phyloP scores from a whole-genome alignment of 2,797 vertebrate species.

The Sebastes flavidus region DNA sequence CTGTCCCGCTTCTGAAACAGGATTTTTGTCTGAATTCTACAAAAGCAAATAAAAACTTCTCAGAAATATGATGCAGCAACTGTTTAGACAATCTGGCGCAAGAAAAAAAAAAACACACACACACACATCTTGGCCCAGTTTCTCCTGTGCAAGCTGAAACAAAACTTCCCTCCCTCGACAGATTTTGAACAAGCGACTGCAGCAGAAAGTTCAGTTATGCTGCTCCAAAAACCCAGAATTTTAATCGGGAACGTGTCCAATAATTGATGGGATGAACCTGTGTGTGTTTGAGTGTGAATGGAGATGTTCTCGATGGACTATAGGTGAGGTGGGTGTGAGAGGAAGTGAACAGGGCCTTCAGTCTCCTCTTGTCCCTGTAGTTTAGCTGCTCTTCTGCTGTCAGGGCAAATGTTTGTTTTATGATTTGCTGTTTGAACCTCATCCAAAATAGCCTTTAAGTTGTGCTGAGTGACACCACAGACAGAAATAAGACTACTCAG shows the following conservation, averaged over 20 bases:
- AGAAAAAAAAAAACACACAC: background rate
- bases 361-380: background rate
- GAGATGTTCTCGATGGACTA: background rate
- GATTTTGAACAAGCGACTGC: background rate
- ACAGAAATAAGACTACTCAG: background rate
- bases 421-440: slow-evolving; percentile 24
- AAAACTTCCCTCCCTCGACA: background rate
- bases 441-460: slow-evolving; percentile 13
- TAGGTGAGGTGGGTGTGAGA: background rate
- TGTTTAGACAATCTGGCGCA: slow-evolving; percentile 32
- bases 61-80: slow-evolving; percentile 22
- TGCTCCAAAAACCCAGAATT: background rate
- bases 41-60: background rate
- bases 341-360: background rate
- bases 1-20: background rate
- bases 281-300: background rate
- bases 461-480: slow-evolving; percentile 24
- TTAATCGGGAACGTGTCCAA: background rate
- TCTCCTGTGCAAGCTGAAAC: background rate
- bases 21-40: slow-evolving; percentile 13
- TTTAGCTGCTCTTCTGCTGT: slow-evolving; percentile 1
- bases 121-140: background rate
- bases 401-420: background rate
- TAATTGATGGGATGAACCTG: background rate
- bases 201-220: background rate